Conservation (phyloP, 2,113 vertebrate species). For the Pluvialis apricaria region DNA sequence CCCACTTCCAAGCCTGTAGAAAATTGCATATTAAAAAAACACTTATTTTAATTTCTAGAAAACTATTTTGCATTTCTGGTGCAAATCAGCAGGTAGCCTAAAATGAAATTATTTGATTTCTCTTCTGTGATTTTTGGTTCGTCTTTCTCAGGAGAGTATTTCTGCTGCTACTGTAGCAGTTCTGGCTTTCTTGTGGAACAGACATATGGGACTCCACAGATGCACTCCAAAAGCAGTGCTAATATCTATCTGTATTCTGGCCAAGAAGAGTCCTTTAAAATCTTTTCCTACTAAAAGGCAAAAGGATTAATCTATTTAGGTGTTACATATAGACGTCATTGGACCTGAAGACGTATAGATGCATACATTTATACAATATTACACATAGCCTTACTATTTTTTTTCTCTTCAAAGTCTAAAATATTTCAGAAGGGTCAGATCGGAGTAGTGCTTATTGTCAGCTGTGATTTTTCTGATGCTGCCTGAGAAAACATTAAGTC, state of each 20-base stretch:
- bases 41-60: neutral
- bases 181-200: neutral
- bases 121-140: slow-evolving; percentile 5
- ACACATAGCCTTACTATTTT: neutral
- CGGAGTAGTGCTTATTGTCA: neutral
- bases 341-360: neutral
- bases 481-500: neutral
- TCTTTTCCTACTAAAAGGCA: neutral
- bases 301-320: neutral
- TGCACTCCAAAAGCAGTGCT: neutral
- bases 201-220: slow-evolving; percentile 13
- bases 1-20: slow-evolving; percentile 81
- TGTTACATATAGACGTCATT: neutral
- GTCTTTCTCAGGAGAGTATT: slow-evolving; percentile 5
- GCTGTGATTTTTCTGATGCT: neutral
- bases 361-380: neutral
- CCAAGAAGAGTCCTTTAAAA: slow-evolving; percentile 10
- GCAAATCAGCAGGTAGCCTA: neutral
- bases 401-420: neutral
- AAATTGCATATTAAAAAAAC: neutral
- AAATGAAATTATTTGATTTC: neutral
- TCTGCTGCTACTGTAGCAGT: neutral
- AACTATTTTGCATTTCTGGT: slow-evolving; percentile 9
- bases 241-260: neutral
- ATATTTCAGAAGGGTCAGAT: neutral